Evolutionary conservation across 2,888 invertebrate genomes (phyloP).

Genomic region (Ceramica pisi): DNA sequence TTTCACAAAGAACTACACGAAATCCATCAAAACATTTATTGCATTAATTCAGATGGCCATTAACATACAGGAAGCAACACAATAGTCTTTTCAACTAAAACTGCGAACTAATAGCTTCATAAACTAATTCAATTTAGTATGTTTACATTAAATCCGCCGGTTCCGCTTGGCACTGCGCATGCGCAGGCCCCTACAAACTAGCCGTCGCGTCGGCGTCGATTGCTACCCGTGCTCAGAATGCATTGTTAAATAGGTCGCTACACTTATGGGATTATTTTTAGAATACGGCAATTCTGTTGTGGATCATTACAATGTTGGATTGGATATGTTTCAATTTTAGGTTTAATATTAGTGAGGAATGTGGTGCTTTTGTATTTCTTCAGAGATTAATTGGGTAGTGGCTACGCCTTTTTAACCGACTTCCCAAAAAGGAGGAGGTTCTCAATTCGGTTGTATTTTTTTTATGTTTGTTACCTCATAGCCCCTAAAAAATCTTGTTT

Average conservation of each 20-base stretch:
- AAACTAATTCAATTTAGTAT: constrained; percentile 45
- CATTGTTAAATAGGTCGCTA: constrained; percentile 49
- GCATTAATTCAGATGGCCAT: not conserved
- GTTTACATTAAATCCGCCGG: constrained; percentile 46
- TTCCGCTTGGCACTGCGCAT: constrained; percentile 47
- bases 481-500: no score
- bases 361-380: not conserved
- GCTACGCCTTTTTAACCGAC: no score
- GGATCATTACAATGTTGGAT: not conserved
- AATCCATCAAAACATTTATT: not conserved
- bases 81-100: constrained; percentile 23
- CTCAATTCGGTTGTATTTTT: no score
- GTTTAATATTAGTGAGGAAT: not conserved
- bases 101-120: constrained; percentile 34
- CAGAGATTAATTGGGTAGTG: not conserved
- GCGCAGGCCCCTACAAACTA: constrained; percentile 45
- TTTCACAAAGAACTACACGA: not conserved
- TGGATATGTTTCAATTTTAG: not conserved
- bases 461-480: no score
- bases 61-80: constrained; percentile 18
- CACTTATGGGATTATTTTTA: constrained; percentile 36
- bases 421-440: no score
- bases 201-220: constrained; percentile 3
- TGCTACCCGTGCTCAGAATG: constrained; percentile 24
- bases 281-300: constrained; percentile 15